Evolutionary conservation across 2,888 invertebrate species (phyloP).

Genomic region (Carpatolechia fugitivella): DNA sequence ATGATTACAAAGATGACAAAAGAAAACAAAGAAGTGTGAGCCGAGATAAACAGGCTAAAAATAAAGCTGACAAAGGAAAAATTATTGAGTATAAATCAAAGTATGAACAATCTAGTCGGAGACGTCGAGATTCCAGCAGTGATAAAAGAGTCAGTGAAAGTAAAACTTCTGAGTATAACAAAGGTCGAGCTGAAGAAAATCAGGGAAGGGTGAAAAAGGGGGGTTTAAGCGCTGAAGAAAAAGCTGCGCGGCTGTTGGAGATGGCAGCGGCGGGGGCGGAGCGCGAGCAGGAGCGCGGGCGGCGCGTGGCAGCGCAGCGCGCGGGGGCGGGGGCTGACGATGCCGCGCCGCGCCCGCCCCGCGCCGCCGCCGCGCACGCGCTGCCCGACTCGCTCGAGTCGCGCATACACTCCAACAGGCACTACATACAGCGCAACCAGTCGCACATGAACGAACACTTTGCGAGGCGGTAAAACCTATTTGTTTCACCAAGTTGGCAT

Average conservation of each 20-base stretch:
- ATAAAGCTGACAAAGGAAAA: background rate
- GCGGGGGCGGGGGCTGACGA: slow-evolving; percentile 73
- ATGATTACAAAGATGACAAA: no score
- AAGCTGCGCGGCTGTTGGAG: slow-evolving; percentile 80
- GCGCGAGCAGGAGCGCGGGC: slow-evolving; percentile 83
- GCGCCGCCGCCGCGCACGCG: slow-evolving; percentile 81
- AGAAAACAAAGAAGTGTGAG: slow-evolving; percentile 39
- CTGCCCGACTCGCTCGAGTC: slow-evolving; percentile 87
- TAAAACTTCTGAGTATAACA: background rate
- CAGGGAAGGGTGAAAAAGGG: slow-evolving; percentile 26
- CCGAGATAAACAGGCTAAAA: slow-evolving; percentile 2
- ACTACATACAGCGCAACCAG: slow-evolving; percentile 91
- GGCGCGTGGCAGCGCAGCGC: slow-evolving; percentile 81
- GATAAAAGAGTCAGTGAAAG: background rate
- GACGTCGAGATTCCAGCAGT: background rate
- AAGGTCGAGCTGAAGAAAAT: slow-evolving; percentile 7
- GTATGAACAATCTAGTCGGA: background rate
- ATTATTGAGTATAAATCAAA: background rate
- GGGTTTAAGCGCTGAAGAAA: slow-evolving; percentile 72
- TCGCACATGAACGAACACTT: slow-evolving; percentile 92
- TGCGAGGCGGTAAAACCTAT: slow-evolving; percentile 82
- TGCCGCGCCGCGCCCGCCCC: slow-evolving; percentile 69
- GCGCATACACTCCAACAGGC: slow-evolving; percentile 91
- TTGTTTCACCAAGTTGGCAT: no score
- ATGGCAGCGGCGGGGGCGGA: slow-evolving; percentile 91